A percentile compares a stretch with the other conserved stretches of the same genome.
These are phyloP conservation scores for Colostygia pectinataria DNA, from an alignment of 2,888 invertebrate species.

Conservation along the genomic window DNA sequence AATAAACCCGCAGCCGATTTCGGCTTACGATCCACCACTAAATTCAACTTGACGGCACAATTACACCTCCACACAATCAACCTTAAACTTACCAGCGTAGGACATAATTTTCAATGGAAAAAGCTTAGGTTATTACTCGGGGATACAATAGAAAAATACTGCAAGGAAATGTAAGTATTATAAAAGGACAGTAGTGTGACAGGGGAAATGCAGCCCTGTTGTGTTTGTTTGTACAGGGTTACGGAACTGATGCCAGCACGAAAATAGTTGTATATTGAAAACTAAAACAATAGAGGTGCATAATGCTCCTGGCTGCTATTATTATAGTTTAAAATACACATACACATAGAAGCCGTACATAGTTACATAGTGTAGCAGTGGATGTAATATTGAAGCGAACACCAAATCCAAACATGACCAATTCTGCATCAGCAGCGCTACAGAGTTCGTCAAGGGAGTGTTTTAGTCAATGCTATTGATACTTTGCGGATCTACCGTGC, in stretches of 20 bases:
- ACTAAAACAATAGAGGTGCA: not conserved
- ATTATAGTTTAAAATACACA: no score
- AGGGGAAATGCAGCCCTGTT: constrained; percentile 19
- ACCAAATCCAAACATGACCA: no score
- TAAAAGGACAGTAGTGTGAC: constrained; percentile 22
- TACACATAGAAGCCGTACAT: no score
- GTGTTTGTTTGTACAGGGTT: constrained; percentile 11
- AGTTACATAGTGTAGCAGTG: no score
- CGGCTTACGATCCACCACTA: constrained; percentile 31
- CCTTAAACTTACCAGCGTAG: not conserved
- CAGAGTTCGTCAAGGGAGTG: no score
- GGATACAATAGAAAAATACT: constrained; percentile 32
- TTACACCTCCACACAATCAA: not conserved
- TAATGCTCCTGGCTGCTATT: no score
- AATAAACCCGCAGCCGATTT: constrained; percentile 32
- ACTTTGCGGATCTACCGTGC: no score
- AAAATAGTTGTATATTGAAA: not conserved
- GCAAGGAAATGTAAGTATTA: constrained; percentile 31
- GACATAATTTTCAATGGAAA: not conserved
- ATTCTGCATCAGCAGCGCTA: no score
- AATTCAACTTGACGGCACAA: constrained; percentile 28
- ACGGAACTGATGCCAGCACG: constrained; percentile 5
- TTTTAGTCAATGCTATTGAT: no score
- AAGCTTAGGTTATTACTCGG: constrained; percentile 23
- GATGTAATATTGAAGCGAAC: no score